Percentiles rank a stretch among this genome's conserved stretches.
Evolutionary conservation across 37 sponge, comb jelly and placozoan genomes (phyloP).

Genomic region (Ephydatia muelleri): DNA sequence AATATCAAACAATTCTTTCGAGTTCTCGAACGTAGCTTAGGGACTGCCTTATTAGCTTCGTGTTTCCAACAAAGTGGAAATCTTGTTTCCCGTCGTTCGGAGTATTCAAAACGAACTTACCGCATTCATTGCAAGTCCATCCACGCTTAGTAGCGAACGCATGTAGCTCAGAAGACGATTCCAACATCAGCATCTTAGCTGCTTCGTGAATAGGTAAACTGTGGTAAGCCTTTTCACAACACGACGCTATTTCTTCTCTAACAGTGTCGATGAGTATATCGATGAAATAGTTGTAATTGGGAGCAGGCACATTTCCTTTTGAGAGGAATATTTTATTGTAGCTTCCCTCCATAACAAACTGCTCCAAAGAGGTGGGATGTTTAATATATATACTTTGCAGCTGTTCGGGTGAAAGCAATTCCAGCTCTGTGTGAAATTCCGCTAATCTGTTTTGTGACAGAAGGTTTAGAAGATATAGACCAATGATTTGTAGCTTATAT

Average conservation of each 20-base stretch:
- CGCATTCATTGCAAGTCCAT: constrained; percentile 52
- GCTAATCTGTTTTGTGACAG: constrained; percentile 90
- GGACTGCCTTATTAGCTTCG: constrained; percentile 56
- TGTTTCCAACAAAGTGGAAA: constrained; percentile 42
- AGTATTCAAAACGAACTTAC: constrained; percentile 44
- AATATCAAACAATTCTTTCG: constrained; percentile 94
- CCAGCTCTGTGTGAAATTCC: constrained; percentile 97
- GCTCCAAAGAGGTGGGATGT: constrained; percentile 90
- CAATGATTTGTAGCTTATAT: constrained; percentile 85
- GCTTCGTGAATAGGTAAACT: constrained; percentile 70
- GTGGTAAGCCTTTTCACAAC: constrained; percentile 77
- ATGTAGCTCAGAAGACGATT: constrained; percentile 27
- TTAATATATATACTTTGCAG: constrained; percentile 86
- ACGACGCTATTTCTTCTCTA: constrained; percentile 90
- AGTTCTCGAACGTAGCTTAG: constrained; percentile 88
- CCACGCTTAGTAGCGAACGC: constrained; percentile 48
- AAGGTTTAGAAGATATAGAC: constrained; percentile 88
- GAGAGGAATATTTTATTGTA: constrained; percentile 94
- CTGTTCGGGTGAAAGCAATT: constrained; percentile 77
- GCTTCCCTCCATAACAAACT: constrained; percentile 97
- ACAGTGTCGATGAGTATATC: constrained; percentile 87
- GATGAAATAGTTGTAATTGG: constrained; percentile 88
- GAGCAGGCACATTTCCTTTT: constrained; percentile 88
- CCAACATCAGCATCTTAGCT: constrained; percentile 62
- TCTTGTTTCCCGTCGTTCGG: constrained; percentile 57